Evolutionary conservation across 2,113 vertebrate genomes (phyloP).

Genomic region (Gobius niger): DNA sequence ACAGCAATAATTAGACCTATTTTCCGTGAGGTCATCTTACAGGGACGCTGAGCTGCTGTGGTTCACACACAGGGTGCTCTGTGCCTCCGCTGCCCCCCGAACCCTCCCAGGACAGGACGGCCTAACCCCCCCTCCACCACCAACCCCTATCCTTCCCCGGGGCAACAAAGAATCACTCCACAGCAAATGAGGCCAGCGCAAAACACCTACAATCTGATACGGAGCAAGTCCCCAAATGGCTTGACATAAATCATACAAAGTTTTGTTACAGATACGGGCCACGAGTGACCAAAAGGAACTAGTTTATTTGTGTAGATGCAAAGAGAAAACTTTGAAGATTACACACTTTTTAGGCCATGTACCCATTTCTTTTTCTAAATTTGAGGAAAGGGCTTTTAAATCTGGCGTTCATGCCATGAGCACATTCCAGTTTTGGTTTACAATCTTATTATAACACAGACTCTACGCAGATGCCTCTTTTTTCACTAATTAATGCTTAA

Average conservation of each 20-base stretch:
- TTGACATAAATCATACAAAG: conserved; percentile 42
- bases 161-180: conserved; percentile 70
- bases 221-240: conserved; percentile 47
- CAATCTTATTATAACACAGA: too few relatives aligned
- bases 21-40: conserved; percentile 82
- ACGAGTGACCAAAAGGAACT: too few relatives aligned
- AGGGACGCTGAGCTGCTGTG: conserved; percentile 78
- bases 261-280: conserved; percentile 21
- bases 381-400: too few relatives aligned
- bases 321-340: background rate
- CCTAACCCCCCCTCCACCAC: conserved; percentile 66
- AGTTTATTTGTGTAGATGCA: too few relatives aligned
- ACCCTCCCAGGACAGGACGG: conserved; percentile 72
- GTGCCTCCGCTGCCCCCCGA: conserved; percentile 62
- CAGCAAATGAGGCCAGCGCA: conserved; percentile 69
- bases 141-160: conserved; percentile 44
- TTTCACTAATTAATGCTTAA: too few relatives aligned
- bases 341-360: background rate
- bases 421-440: too few relatives aligned
- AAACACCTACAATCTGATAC: conserved; percentile 70
- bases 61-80: conserved; percentile 77
- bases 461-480: too few relatives aligned
- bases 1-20: conserved; percentile 82
- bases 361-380: too few relatives aligned
- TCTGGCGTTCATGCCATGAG: too few relatives aligned